A percentile compares a stretch with the other conserved stretches of the same genome.
These are phyloP conservation scores for Micrastur ruficollis DNA, from an alignment of 2,797 vertebrate species.

Conservation along the genomic window DNA sequence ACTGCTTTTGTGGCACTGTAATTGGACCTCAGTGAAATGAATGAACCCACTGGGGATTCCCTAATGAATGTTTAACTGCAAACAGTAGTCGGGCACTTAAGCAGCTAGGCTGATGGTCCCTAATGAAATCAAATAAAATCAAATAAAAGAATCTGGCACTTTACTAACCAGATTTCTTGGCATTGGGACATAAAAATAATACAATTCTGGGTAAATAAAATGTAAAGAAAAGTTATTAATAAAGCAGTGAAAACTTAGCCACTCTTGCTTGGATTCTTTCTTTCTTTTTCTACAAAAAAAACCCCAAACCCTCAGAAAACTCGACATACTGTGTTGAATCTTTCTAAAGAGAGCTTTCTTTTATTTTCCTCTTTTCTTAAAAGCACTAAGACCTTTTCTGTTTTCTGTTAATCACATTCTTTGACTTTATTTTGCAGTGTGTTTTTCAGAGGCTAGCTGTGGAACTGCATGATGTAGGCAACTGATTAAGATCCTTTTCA, in stretches of 20 bases:
- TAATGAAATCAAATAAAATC: constrained; percentile 92
- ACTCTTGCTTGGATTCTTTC: background rate
- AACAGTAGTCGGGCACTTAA: constrained; percentile 89
- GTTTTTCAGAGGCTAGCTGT: background rate
- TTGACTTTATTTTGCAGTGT: background rate
- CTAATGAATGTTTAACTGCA: constrained; percentile 95
- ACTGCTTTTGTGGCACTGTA: constrained; percentile 86
- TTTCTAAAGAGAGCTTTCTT: background rate
- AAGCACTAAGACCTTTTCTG: background rate
- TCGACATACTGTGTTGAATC: background rate
- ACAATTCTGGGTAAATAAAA: constrained; percentile 76
- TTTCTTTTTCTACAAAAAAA: background rate
- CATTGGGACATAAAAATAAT: constrained; percentile 77
- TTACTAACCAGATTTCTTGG: constrained; percentile 88
- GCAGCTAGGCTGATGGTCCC: constrained; percentile 80
- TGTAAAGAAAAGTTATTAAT: constrained; percentile 78
- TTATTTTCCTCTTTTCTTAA: background rate
- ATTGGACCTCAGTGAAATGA: constrained; percentile 94
- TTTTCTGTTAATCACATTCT: background rate
- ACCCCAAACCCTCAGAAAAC: rapidly evolving
- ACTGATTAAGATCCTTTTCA: background rate
- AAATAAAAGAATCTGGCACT: constrained; percentile 91
- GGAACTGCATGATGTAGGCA: background rate
- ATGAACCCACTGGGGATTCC: constrained; percentile 91
- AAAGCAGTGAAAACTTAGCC: constrained; percentile 57